phyloP scores from a whole-genome alignment of 2,797 vertebrate genomes.

The Ctenopoma kingsleyae region DNA sequence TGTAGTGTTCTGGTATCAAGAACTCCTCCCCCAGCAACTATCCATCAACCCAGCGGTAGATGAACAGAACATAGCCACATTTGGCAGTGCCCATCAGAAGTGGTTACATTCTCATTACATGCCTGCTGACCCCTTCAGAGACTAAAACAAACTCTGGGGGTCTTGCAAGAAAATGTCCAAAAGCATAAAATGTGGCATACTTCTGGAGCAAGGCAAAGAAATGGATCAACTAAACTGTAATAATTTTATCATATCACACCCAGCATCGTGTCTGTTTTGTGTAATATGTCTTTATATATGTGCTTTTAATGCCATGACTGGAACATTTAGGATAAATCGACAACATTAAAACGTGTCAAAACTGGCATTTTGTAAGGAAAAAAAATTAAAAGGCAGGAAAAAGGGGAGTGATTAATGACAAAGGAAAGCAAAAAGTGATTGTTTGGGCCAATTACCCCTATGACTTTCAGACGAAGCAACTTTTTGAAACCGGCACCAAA shows the following conservation, averaged over 20 bases:
- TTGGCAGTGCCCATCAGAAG: slow-evolving; percentile 66
- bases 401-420: slow-evolving; percentile 27
- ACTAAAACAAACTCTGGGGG: slow-evolving; percentile 67
- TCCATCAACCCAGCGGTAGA: slow-evolving; percentile 67
- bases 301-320: no score
- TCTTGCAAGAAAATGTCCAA: slow-evolving; percentile 62
- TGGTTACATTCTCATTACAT: slow-evolving; percentile 67
- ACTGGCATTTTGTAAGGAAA: background rate
- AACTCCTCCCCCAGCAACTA: slow-evolving; percentile 58
- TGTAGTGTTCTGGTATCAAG: slow-evolving; percentile 46
- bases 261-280: slow-evolving; percentile 28
- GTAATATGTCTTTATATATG: background rate
- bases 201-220: slow-evolving; percentile 48
- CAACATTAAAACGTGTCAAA: slow-evolving; percentile 6
- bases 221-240: slow-evolving; percentile 46
- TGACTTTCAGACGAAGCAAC: background rate
- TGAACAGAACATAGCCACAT: slow-evolving; percentile 51
- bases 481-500: background rate
- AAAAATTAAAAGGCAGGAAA: slow-evolving; percentile 14
- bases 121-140: slow-evolving; percentile 64
- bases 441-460: no score
- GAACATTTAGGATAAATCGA: background rate
- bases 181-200: slow-evolving; percentile 43
- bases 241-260: slow-evolving; percentile 42
- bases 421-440: slow-evolving; percentile 35